phyloP scores from a whole-genome alignment of 2,888 invertebrate genomes.

The Luffia ferchaultella region DNA sequence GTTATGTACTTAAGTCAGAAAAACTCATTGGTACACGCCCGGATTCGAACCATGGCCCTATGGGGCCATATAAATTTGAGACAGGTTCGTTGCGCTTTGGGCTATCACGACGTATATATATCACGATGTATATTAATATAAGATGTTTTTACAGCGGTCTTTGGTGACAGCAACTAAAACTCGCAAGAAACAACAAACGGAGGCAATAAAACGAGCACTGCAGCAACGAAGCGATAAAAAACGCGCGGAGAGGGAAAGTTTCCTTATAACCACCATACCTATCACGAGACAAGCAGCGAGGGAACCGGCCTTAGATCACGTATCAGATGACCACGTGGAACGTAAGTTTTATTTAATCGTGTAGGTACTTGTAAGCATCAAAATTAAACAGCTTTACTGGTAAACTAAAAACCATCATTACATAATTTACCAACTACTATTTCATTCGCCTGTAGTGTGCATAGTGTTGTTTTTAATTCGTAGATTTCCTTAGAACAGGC shows the following conservation, averaged over 20 bases:
- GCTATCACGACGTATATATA: too few relatives aligned
- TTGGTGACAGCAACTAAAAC: constrained; percentile 98
- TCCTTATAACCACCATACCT: constrained; percentile 94
- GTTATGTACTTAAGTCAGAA: too few relatives aligned
- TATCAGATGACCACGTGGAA: constrained; percentile 87
- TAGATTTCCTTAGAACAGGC: too few relatives aligned
- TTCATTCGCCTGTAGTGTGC: too few relatives aligned
- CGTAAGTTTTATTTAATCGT: constrained; percentile 68
- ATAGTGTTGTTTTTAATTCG: too few relatives aligned
- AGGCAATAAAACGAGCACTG: constrained; percentile 93
- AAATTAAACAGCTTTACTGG: not conserved
- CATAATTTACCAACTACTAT: not conserved
- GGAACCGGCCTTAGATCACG: constrained; percentile 91
- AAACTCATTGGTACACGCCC: too few relatives aligned
- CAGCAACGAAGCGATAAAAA: constrained; percentile 97
- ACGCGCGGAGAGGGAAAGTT: constrained; percentile 93
- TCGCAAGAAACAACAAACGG: constrained; percentile 98
- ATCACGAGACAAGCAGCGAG: constrained; percentile 95
- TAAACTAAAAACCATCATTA: not conserved
- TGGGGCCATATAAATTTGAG: too few relatives aligned
- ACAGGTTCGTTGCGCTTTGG: too few relatives aligned
- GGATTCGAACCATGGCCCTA: too few relatives aligned
- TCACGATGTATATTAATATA: constrained; percentile 4
- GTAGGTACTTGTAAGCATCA: not conserved
- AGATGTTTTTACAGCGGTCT: constrained; percentile 70